Conservation (phyloP, 2,113 vertebrate species). For the Sorex fumeus region DNA sequence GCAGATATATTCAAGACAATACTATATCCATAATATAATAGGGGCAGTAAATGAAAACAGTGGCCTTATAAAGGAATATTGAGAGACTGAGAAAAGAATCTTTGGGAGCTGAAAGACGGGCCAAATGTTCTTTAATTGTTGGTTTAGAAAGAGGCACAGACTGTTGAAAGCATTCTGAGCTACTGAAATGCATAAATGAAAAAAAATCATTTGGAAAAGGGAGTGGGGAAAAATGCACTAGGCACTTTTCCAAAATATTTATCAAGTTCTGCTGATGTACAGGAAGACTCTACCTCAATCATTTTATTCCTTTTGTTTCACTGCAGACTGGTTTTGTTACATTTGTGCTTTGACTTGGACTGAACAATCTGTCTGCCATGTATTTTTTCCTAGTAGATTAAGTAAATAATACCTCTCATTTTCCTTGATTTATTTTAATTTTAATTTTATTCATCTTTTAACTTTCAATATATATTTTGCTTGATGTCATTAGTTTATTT, state of each 20-base stretch:
- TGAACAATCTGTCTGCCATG: not conserved
- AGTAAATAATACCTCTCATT: not conserved
- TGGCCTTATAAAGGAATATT: not conserved
- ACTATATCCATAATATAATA: not conserved
- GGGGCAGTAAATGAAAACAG: not conserved
- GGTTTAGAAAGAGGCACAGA: not conserved
- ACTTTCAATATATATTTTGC: not conserved
- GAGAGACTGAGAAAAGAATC: not conserved
- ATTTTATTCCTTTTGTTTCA: not conserved
- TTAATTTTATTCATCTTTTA: not conserved
- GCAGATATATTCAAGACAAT: not conserved
- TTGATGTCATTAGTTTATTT: not conserved
- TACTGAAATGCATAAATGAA: not conserved
- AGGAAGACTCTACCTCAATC: not conserved
- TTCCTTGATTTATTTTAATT: not conserved
- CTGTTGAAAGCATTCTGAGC: accelerated
- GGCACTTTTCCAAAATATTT: not conserved
- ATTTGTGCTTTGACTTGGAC: not conserved
- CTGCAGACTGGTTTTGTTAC: not conserved
- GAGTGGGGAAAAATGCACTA: accelerated
- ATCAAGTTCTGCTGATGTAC: accelerated
- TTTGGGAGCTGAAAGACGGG: not conserved
- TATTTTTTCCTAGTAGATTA: not conserved
- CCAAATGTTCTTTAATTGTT: not conserved
- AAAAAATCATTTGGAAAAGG: not conserved